Conservation (phyloP, 2,888 invertebrate genomes). For the Leucozona laternaria region DNA sequence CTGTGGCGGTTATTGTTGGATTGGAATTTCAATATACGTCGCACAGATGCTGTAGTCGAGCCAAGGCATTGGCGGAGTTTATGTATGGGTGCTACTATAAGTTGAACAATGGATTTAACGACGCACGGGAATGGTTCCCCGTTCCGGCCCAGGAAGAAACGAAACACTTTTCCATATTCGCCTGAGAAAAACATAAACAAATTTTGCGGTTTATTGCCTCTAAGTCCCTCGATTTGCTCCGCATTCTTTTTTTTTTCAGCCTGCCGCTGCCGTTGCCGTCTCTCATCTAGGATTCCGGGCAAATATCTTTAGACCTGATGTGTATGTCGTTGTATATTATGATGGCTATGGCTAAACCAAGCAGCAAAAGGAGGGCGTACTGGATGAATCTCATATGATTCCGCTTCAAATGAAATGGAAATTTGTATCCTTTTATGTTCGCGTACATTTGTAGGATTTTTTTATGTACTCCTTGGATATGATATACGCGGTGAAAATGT, state of each 20-base stretch:
- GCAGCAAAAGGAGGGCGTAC: constrained; percentile 54
- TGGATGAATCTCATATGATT: constrained; percentile 75
- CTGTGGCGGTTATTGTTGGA: constrained; percentile 72
- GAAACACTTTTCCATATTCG: constrained; percentile 76
- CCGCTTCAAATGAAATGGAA: constrained; percentile 75
- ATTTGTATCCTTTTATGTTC: constrained; percentile 74
- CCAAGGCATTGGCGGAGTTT: constrained; percentile 22
- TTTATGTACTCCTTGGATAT: constrained; percentile 68
- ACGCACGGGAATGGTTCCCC: constrained; percentile 64
- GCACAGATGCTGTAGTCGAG: constrained; percentile 72
- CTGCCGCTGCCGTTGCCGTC: constrained; percentile 53
- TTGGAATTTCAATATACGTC: constrained; percentile 75
- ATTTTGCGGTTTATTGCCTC: constrained; percentile 78
- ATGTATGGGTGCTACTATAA: constrained; percentile 60
- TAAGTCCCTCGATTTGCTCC: constrained; percentile 77
- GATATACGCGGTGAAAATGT: constrained; percentile 74
- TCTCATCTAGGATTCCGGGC: constrained; percentile 61
- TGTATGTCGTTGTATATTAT: constrained; percentile 38
- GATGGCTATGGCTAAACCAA: constrained; percentile 47
- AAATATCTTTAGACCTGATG: constrained; percentile 43
- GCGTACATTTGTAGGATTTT: constrained; percentile 72
- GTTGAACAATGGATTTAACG: constrained; percentile 74
- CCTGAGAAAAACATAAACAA: constrained; percentile 77
- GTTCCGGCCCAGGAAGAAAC: constrained; percentile 64
- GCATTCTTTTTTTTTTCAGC: constrained; percentile 36